Percentiles rank a stretch among this genome's conserved stretches.
phyloP scores from a whole-genome alignment of 1,140 invertebrate species.

The Lepidurus apus region DNA sequence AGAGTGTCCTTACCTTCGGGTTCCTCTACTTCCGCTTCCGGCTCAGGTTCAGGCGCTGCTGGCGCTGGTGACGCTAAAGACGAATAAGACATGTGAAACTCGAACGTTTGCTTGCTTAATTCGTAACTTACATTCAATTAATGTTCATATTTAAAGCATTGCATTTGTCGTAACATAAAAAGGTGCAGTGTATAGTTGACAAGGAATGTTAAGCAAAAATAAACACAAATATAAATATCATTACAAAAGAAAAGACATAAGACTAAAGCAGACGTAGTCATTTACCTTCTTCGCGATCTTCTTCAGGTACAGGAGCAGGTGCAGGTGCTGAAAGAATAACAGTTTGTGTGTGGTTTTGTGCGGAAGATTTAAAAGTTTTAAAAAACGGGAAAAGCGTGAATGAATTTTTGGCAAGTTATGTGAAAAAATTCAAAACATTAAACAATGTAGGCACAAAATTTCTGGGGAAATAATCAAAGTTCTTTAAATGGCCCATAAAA shows the following conservation, averaged over 20 bases:
- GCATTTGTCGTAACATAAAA: background rate
- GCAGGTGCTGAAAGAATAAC: constrained; percentile 22
- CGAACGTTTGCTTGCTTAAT: too few species aligned
- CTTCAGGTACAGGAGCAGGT: constrained; percentile 24
- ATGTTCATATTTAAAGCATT: too few species aligned
- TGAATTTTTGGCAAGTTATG: too few species aligned
- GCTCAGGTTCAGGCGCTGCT: background rate
- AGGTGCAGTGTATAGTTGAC: background rate
- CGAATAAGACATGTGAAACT: background rate
- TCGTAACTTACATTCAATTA: too few species aligned
- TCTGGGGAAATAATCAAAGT: too few species aligned
- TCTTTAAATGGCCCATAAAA: too few species aligned
- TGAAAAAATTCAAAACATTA: too few species aligned
- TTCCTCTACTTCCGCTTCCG: constrained; percentile 8
- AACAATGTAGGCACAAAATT: too few species aligned
- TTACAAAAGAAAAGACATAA: background rate
- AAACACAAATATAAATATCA: background rate
- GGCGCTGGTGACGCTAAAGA: background rate
- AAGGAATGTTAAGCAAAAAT: background rate
- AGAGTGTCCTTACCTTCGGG: background rate
- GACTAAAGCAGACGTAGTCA: background rate
- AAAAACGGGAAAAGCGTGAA: too few species aligned
- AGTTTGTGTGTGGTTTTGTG: background rate
- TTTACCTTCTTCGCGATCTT: constrained; percentile 8
- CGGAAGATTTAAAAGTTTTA: too few species aligned